Conservation (phyloP, 1,140 invertebrate species). For the Drosophila pallidifrons region DNA sequence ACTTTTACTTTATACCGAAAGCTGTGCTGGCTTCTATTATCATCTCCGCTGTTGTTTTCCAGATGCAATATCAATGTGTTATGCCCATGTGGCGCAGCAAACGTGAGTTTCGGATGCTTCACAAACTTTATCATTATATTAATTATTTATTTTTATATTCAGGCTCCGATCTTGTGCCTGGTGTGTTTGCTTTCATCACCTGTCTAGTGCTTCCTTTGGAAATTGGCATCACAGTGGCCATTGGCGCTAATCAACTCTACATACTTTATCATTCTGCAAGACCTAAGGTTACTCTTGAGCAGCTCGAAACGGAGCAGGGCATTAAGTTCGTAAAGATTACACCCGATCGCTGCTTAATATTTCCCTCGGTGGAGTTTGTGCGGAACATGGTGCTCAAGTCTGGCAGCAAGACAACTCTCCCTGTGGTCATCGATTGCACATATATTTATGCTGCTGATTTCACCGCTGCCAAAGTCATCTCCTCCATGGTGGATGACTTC, state of each 20-base stretch:
- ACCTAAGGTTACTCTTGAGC: conserved; percentile 93
- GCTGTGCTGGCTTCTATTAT: conserved; percentile 92
- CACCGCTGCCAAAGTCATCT: conserved; percentile 91
- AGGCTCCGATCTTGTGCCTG: conserved; percentile 95
- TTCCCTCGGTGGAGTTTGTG: conserved; percentile 95
- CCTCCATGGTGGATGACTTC: conserved; percentile 90
- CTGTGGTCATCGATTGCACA: conserved; percentile 94
- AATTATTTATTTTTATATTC: conserved; percentile 11
- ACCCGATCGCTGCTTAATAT: conserved; percentile 93
- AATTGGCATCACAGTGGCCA: conserved; percentile 95
- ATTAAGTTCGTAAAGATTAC: conserved; percentile 92
- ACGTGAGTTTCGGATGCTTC: conserved; percentile 85
- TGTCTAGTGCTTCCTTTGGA: conserved; percentile 94
- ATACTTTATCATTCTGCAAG: conserved; percentile 95
- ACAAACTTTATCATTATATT: rapidly evolving
- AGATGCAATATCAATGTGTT: conserved; percentile 92
- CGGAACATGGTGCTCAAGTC: conserved; percentile 92
- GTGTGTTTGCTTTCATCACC: conserved; percentile 92
- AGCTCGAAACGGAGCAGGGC: conserved; percentile 88
- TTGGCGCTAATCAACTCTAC: conserved; percentile 93
- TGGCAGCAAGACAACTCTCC: conserved; percentile 88
- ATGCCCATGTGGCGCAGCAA: conserved; percentile 92
- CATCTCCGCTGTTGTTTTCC: conserved; percentile 93
- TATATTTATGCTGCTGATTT: conserved; percentile 93
- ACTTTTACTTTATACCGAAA: conserved; percentile 93